Evolutionary conservation across 2,888 invertebrate species (phyloP), one percentile per base, ranked within the genome.

Genomic region (Bimastos eiseni): DNA sequence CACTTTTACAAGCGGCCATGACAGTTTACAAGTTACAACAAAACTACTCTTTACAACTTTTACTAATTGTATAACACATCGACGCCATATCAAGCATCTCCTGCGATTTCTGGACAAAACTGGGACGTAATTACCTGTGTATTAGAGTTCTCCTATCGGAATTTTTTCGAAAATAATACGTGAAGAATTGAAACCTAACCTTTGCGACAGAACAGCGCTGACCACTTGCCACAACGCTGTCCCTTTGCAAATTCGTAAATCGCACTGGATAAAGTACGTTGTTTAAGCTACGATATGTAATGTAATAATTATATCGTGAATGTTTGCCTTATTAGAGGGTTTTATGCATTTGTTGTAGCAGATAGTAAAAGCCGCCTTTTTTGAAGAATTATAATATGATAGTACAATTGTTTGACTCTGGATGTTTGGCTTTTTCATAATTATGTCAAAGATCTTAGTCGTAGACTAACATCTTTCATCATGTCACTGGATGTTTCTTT

Each of bases 171-270:
- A 70, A 70, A n/a, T 70, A 70, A 70, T 70, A n/a, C 70, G 70
- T 70, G 70, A n/a, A 70, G 70, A 70, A 70, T 70, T 70, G 70
- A 70, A 70, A 70, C 70, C 70, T 70, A 70, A 70, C 70, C 70
- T 70, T 70, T 70, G 70, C n/a, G 70, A 70, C 70, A 70, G 70
- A 70, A 70, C 70, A 70, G 70, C 70, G n/a, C 70, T 30, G n/a
- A 70, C 70, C 70, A 70, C 70, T 70, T 70, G 70, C 70, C 70
- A 70, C 70, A 70, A 70, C 70, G 70, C 70, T 70, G 30, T 70
- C 70, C 70, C 0, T 70, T 70, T 17, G 70, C 11, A 70, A 70
- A n/a, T 70, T 30, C n/a, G n/a, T 70, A 70, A 70, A 70, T 70
- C 70, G 70, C 70, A 70, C 70, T n/a, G 70, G 70, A 70, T 70